These are phyloP conservation scores for Thymelicus lineola DNA, from an alignment of 2,888 invertebrate species.

Conservation along the genomic window DNA sequence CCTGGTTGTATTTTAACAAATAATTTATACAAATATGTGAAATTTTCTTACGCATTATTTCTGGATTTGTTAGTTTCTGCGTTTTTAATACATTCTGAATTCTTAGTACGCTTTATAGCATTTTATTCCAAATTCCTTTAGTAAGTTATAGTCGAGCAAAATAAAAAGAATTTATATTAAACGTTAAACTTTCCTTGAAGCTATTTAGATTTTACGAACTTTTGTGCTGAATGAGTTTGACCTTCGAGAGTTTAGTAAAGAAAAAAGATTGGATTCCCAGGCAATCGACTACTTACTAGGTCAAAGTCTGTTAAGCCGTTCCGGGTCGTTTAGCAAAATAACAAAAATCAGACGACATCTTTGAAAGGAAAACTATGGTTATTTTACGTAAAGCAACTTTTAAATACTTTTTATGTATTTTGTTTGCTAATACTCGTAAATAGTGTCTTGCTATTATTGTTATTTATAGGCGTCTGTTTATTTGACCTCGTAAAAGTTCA, in stretches of 20 bases:
- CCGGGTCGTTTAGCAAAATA: conserved; percentile 10
- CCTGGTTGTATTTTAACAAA: too few species aligned
- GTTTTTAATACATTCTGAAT: too few species aligned
- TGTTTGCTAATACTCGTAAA: neutral
- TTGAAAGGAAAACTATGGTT: conserved; percentile 3
- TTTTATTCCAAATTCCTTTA: neutral
- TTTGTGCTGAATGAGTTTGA: conserved; percentile 22
- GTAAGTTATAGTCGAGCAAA: neutral
- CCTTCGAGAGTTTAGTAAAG: conserved; percentile 18
- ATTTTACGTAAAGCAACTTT: conserved; percentile 3
- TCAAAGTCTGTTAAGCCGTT: conserved; percentile 19
- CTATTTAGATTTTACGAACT: conserved; percentile 21
- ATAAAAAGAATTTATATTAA: conserved; percentile 27
- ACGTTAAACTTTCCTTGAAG: conserved; percentile 19
- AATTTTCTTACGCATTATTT: too few species aligned
- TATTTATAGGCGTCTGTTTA: neutral
- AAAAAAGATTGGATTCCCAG: conserved; percentile 22
- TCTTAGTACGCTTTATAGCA: neutral
- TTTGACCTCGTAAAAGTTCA: neutral
- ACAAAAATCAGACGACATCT: conserved; percentile 8
- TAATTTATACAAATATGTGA: too few species aligned
- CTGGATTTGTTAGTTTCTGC: too few species aligned
- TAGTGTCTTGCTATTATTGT: neutral
- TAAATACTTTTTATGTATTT: neutral
- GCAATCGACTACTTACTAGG: conserved; percentile 26